These are phyloP conservation scores for Penaeus vannamei DNA, from an alignment of 1,140 invertebrate genomes.

Conservation along the genomic window DNA sequence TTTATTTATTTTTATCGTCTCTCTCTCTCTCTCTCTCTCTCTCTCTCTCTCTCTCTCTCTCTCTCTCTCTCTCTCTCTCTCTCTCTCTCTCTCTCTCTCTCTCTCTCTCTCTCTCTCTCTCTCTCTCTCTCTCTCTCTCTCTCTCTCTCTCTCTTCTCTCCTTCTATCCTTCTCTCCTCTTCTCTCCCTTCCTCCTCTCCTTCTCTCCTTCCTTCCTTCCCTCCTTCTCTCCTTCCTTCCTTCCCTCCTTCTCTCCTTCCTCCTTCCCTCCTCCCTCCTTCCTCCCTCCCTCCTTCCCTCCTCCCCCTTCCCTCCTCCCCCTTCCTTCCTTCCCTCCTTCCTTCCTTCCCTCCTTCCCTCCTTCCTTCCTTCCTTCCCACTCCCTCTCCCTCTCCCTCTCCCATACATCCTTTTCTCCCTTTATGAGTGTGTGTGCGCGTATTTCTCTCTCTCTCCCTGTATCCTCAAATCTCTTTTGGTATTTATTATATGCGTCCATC, in stretches of 20 bases:
- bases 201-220: background rate
- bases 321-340: background rate
- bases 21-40: too few relatives aligned
- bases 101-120: too few relatives aligned
- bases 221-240: too few relatives aligned
- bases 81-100: too few relatives aligned
- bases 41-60: too few relatives aligned
- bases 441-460: background rate
- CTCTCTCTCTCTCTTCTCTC: too few relatives aligned
- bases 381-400: background rate
- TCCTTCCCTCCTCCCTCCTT: background rate
- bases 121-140: too few relatives aligned
- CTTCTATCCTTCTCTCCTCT: too few relatives aligned
- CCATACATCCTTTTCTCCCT: background rate
- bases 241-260: background rate
- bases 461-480: background rate
- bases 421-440: background rate
- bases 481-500: background rate
- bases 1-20: too few relatives aligned
- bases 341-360: background rate
- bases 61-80: too few relatives aligned
- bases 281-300: background rate
- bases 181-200: too few relatives aligned
- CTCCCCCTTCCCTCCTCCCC: background rate
- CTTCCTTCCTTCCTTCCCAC: background rate